Conservation (phyloP, 2,113 vertebrate species). For the Stictonetta naevosa region DNA sequence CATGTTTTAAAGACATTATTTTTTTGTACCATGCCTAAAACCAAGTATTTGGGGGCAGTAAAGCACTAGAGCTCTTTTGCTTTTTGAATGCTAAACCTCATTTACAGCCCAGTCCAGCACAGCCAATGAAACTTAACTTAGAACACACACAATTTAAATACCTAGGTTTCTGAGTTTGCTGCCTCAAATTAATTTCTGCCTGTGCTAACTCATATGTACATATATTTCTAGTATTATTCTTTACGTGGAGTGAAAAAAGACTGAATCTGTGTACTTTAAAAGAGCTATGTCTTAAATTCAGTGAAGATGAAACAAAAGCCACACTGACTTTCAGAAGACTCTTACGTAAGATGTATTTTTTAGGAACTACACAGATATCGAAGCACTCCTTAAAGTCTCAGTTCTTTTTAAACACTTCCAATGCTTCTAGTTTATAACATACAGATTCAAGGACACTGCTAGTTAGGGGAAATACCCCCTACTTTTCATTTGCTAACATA, state of each 20-base stretch:
- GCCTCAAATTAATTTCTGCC: background rate
- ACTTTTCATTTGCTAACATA: background rate
- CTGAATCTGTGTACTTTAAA: background rate
- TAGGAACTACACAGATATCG: background rate
- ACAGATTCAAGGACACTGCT: background rate
- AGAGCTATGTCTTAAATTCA: background rate
- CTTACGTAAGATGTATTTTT: background rate
- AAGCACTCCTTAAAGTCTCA: background rate
- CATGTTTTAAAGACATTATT: background rate
- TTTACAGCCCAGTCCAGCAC: background rate
- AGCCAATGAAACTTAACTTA: background rate
- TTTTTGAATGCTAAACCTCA: background rate
- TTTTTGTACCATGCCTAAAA: fast-evolving
- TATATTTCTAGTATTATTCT: background rate
- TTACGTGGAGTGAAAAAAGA: background rate
- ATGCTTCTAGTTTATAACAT: background rate
- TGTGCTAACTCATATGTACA: background rate
- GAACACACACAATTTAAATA: background rate
- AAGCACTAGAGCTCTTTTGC: background rate
- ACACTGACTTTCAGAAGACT: background rate
- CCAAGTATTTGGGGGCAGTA: background rate
- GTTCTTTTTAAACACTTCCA: background rate
- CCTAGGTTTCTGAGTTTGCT: background rate
- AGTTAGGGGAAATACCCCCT: background rate
- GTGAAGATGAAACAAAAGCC: background rate